These are phyloP conservation scores for Bombyx huttoni DNA, from an alignment of 2,888 invertebrate species.

Conservation along the genomic window DNA sequence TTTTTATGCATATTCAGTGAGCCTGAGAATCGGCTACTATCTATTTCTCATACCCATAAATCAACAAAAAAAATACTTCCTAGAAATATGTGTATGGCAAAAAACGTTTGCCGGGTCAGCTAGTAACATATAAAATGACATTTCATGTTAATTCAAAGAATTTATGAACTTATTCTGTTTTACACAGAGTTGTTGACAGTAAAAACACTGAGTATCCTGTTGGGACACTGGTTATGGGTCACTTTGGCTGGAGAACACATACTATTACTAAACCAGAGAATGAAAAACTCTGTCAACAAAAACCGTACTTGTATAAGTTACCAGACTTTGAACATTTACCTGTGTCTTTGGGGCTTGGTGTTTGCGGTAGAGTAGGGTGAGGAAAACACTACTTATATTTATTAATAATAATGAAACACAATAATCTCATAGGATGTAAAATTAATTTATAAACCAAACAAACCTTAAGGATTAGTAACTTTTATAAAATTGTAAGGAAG, in stretches of 20 bases:
- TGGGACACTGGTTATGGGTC: conserved; percentile 73
- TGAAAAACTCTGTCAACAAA: conserved; percentile 26
- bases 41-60: too few relatives aligned
- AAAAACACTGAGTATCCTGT: conserved; percentile 74
- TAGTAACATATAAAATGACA: not conserved
- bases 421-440: too few relatives aligned
- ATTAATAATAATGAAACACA: too few relatives aligned
- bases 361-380: conserved; percentile 79
- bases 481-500: too few relatives aligned
- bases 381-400: conserved; percentile 1
- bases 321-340: conserved; percentile 73
- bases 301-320: conserved; percentile 41
- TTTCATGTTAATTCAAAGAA: not conserved
- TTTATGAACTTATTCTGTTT: too few relatives aligned
- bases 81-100: too few relatives aligned
- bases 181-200: conserved; percentile 75
- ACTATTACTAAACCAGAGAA: conserved; percentile 58
- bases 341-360: conserved; percentile 72
- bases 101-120: too few relatives aligned
- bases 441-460: too few relatives aligned
- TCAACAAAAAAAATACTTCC: too few relatives aligned
- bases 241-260: conserved; percentile 78
- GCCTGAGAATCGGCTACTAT: too few relatives aligned
- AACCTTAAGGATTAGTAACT: too few relatives aligned
- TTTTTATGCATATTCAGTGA: too few relatives aligned